phyloP scores from a whole-genome alignment of 2,797 vertebrate species.

The Falco peregrinus region DNA sequence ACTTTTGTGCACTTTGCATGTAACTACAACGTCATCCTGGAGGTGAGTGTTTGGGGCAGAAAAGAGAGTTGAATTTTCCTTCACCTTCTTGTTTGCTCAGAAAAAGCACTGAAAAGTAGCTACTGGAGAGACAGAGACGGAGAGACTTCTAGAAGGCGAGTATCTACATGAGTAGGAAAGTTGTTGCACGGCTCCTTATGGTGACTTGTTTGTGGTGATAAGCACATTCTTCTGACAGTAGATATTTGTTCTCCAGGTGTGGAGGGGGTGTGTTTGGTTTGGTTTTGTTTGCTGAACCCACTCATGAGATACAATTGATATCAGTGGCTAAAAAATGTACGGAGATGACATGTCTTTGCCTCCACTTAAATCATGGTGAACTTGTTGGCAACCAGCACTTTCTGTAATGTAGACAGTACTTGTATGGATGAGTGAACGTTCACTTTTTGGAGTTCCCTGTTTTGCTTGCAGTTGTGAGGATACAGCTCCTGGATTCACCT shows the following conservation, averaged over 20 bases:
- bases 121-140: neutral
- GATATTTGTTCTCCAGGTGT: neutral
- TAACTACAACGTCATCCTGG: neutral
- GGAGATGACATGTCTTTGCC: neutral
- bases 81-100: neutral
- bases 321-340: neutral
- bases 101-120: neutral
- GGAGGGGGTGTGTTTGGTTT: neutral
- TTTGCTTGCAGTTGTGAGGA: conserved; percentile 87
- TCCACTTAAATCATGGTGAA: neutral
- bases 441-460: conserved; percentile 88
- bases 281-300: neutral
- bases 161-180: neutral
- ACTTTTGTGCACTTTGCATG: neutral
- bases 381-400: neutral
- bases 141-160: neutral
- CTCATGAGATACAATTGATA: neutral
- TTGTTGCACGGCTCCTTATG: neutral
- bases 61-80: neutral
- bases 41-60: neutral
- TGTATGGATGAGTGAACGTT: neutral
- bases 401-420: neutral
- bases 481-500: conserved; percentile 86
- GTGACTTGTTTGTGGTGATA: neutral
- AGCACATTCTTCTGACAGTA: neutral